Percentiles rank a stretch among this genome's conserved stretches.
These are phyloP conservation scores for Xyliphius kryptos DNA, from an alignment of 2,113 vertebrate genomes.

Conservation along the genomic window DNA sequence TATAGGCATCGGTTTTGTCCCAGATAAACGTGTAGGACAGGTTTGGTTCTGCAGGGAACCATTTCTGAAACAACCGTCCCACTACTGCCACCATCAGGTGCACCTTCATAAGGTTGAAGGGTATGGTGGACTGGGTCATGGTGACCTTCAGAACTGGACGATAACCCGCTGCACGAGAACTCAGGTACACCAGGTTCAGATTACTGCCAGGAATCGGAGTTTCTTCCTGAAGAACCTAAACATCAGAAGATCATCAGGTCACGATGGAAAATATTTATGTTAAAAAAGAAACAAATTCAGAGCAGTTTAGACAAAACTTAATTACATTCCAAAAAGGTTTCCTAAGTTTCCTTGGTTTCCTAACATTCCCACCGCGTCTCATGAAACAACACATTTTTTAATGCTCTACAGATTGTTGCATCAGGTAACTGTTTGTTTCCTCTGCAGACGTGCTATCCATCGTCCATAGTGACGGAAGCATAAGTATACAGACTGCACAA, in stretches of 20 bases:
- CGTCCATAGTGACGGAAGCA: no score
- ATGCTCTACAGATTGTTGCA: no score
- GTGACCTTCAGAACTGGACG: slow-evolving; percentile 93
- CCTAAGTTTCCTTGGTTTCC: no score
- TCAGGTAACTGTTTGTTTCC: no score
- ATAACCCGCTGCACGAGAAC: slow-evolving; percentile 89
- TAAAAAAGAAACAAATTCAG: not conserved
- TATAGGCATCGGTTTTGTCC: slow-evolving; percentile 97
- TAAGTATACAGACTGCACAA: no score
- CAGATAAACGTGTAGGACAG: slow-evolving; percentile 96
- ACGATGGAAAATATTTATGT: not conserved
- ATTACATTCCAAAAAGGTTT: no score
- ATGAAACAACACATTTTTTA: no score
- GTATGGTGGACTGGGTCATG: slow-evolving; percentile 89
- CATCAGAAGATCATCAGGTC: not conserved
- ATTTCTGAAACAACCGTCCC: slow-evolving; percentile 95
- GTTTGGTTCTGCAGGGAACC: slow-evolving; percentile 95
- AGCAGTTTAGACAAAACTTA: no score
- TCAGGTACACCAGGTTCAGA: slow-evolving; percentile 85
- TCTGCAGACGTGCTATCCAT: no score
- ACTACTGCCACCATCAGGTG: slow-evolving; percentile 98
- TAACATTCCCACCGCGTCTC: no score
- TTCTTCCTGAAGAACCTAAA: slow-evolving; percentile 92
- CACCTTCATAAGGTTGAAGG: slow-evolving; percentile 97
- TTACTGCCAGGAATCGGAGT: slow-evolving; percentile 90